Conservation (phyloP, 2,797 vertebrate genomes). For the Clarias laeviceps region DNA sequence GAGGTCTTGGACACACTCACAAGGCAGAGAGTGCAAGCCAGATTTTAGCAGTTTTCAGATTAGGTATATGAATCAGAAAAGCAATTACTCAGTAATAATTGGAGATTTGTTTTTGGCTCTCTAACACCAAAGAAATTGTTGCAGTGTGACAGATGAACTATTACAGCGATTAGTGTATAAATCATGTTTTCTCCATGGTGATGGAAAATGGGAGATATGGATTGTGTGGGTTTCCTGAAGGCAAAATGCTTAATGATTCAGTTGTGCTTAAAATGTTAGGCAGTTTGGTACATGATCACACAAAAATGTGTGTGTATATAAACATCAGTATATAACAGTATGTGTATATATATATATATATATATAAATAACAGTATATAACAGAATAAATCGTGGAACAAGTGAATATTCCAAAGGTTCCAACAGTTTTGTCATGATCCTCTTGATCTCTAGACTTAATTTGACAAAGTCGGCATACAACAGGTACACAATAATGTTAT, state of each 20-base stretch:
- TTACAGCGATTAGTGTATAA: neutral
- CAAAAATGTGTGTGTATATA: neutral
- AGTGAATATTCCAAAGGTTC: neutral
- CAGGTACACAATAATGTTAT: neutral
- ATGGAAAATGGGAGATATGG: slow-evolving; percentile 1
- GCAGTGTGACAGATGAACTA: neutral
- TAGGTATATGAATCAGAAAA: neutral
- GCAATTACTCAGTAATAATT: slow-evolving; percentile 18
- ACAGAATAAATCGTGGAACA: neutral
- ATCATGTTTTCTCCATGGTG: slow-evolving; percentile 17
- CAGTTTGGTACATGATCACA: neutral
- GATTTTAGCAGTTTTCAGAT: neutral
- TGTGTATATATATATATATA: no score
- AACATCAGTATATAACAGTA: neutral
- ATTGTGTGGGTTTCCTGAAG: neutral
- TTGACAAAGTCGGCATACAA: neutral
- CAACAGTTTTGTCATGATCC: neutral
- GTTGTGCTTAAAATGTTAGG: neutral
- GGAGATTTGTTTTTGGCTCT: neutral
- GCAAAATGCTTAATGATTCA: neutral
- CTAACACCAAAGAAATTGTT: neutral
- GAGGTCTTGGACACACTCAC: neutral
- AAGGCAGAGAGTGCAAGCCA: no score
- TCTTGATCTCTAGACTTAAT: neutral
- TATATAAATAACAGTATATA: neutral